Evolutionary conservation across 2,113 vertebrate species (phyloP).

Genomic region (Oxygymnocypris stewartii): DNA sequence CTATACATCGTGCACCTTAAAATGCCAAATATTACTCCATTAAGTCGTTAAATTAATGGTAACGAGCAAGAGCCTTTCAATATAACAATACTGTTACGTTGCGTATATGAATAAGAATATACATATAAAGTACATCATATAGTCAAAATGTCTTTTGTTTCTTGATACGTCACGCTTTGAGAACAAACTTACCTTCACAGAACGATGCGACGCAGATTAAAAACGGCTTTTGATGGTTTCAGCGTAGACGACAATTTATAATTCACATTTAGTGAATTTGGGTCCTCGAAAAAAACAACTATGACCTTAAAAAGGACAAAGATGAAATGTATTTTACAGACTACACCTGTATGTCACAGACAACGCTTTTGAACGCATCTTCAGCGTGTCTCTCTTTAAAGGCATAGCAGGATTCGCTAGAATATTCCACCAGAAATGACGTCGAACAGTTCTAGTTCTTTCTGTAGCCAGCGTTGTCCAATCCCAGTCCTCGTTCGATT

Average conservation of each 20-base stretch:
- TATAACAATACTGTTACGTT: neutral
- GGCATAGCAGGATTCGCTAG: constrained; percentile 55
- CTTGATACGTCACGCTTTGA: neutral
- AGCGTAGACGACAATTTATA: neutral
- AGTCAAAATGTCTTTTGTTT: neutral
- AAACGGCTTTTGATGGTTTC: neutral
- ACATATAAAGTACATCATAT: neutral
- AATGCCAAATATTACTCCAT: neutral
- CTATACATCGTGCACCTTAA: neutral
- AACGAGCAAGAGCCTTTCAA: neutral
- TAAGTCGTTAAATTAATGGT: neutral
- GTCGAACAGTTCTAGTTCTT: constrained; percentile 32
- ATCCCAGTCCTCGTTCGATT: too few species aligned
- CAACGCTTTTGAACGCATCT: neutral
- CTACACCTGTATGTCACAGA: constrained; percentile 51
- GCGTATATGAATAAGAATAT: neutral
- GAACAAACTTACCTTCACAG: constrained; percentile 54
- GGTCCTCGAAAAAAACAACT: neutral
- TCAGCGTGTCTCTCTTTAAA: constrained; percentile 67
- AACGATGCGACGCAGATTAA: constrained; percentile 9
- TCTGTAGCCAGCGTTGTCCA: constrained; percentile 6
- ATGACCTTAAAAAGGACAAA: neutral
- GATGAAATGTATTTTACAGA: neutral
- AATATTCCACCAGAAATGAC: constrained; percentile 80
- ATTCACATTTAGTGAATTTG: neutral